Evolutionary conservation across 2,797 vertebrate genomes (phyloP).

Genomic region (Halcyon smyrnensis): DNA sequence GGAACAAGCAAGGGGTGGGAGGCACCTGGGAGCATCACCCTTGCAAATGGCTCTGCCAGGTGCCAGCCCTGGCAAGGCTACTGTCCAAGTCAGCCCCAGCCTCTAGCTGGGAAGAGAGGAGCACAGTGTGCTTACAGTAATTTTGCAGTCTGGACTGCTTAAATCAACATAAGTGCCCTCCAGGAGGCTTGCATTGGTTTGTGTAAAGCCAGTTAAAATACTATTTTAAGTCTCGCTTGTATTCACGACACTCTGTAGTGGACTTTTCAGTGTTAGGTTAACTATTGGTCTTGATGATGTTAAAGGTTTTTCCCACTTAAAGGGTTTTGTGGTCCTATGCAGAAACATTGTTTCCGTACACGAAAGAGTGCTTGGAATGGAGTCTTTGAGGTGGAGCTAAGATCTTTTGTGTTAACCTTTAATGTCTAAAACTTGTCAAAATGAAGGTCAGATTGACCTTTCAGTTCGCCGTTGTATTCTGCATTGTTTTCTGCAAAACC

Average conservation of each 20-base stretch:
- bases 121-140: rapidly evolving
- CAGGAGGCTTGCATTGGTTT: background rate
- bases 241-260: background rate
- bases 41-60: background rate
- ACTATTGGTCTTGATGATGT: rapidly evolving
- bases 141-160: background rate
- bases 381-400: background rate
- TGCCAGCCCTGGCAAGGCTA: background rate
- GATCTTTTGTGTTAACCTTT: constrained; percentile 21
- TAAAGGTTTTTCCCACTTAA: background rate
- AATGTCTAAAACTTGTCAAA: constrained; percentile 20
- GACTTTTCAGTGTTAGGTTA: rapidly evolving
- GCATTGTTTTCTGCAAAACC: background rate
- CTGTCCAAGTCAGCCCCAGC: rapidly evolving
- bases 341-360: background rate
- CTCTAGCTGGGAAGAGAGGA: rapidly evolving
- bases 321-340: background rate
- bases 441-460: constrained; percentile 29
- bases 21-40: background rate
- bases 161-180: background rate
- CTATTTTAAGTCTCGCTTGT: background rate
- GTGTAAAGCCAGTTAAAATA: background rate
- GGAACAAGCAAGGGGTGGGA: rapidly evolving
- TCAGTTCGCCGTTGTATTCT: background rate
- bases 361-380: background rate